These are phyloP conservation scores for Pseudomyrmex cubaensis DNA, from an alignment of 1,140 invertebrate genomes.

Conservation along the genomic window DNA sequence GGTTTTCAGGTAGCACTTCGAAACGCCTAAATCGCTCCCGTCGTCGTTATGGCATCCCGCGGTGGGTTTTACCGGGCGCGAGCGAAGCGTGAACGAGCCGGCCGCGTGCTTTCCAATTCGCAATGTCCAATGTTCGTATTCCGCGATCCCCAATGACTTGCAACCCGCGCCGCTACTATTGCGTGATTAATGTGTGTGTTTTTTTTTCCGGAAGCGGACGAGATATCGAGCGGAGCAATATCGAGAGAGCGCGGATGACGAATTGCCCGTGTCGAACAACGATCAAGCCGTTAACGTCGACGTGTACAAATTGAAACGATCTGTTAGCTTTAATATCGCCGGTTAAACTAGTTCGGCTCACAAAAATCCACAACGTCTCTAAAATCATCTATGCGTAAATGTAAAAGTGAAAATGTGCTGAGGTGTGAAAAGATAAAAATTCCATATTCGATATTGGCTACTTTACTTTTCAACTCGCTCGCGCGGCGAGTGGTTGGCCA, in stretches of 20 bases:
- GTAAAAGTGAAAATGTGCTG: too few species aligned
- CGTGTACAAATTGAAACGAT: slow-evolving; percentile 2
- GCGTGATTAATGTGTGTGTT: slow-evolving; percentile 65
- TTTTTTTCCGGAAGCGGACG: slow-evolving; percentile 61
- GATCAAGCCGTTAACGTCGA: slow-evolving; percentile 4
- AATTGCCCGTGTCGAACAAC: slow-evolving; percentile 46
- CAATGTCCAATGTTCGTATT: slow-evolving; percentile 57
- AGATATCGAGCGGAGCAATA: slow-evolving; percentile 60
- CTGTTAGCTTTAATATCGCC: background rate
- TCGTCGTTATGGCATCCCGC: slow-evolving; percentile 7
- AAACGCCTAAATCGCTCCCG: slow-evolving; percentile 12
- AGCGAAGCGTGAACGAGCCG: slow-evolving; percentile 65
- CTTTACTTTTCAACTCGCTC: too few species aligned
- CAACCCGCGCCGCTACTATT: slow-evolving; percentile 40
- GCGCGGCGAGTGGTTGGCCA: too few species aligned
- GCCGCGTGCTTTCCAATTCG: slow-evolving; percentile 74
- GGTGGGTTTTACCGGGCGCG: slow-evolving; percentile 51
- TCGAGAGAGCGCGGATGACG: slow-evolving; percentile 47
- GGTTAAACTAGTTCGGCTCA: background rate
- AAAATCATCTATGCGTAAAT: too few species aligned
- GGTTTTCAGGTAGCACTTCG: slow-evolving; percentile 38
- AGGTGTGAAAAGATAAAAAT: too few species aligned
- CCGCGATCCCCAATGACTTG: slow-evolving; percentile 72
- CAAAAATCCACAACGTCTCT: background rate
- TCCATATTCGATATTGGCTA: too few species aligned